phyloP scores from a whole-genome alignment of 1,140 invertebrate species.

The Potamilus streckersoni region DNA sequence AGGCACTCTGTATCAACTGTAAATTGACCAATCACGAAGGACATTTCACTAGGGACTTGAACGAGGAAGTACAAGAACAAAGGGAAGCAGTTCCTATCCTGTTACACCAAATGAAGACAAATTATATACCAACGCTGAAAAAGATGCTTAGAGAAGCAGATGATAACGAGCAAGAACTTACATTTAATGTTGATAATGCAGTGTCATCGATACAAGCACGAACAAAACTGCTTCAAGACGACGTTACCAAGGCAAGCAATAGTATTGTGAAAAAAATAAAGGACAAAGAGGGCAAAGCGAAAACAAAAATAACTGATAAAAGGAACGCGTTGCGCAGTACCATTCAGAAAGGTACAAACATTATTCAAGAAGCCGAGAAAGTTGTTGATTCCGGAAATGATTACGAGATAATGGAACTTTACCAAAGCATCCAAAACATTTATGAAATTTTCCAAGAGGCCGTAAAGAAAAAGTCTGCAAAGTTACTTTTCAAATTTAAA shows the following conservation, averaged over 20 bases:
- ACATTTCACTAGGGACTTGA: conserved; percentile 21
- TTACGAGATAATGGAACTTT: conserved; percentile 28
- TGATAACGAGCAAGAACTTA: conserved; percentile 1
- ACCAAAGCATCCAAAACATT: conserved; percentile 14
- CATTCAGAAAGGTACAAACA: conserved; percentile 14
- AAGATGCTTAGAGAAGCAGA: conserved; percentile 19
- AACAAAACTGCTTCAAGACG: conserved; percentile 20
- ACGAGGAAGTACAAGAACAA: conserved; percentile 21
- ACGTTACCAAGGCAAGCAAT: conserved; percentile 21
- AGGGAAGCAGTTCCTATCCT: conserved; percentile 16
- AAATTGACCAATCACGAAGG: conserved; percentile 32
- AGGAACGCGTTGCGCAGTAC: conserved; percentile 10
- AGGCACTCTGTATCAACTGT: conserved; percentile 22
- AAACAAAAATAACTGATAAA: conserved; percentile 4
- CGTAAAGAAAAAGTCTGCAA: conserved; percentile 2
- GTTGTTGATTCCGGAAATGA: conserved; percentile 13
- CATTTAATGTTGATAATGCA: conserved; percentile 22
- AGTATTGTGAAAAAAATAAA: conserved; percentile 17
- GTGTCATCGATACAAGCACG: conserved; percentile 16
- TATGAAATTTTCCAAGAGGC: conserved; percentile 16
- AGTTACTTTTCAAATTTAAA: no score
- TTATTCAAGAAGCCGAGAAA: conserved; percentile 13
- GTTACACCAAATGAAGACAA: conserved; percentile 15
- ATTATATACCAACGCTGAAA: conserved; percentile 19
- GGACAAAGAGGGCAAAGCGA: conserved; percentile 13